These are phyloP conservation scores for Paradoxurus hermaphroditus DNA, from an alignment of 2,113 vertebrate genomes.

Conservation along the genomic window DNA sequence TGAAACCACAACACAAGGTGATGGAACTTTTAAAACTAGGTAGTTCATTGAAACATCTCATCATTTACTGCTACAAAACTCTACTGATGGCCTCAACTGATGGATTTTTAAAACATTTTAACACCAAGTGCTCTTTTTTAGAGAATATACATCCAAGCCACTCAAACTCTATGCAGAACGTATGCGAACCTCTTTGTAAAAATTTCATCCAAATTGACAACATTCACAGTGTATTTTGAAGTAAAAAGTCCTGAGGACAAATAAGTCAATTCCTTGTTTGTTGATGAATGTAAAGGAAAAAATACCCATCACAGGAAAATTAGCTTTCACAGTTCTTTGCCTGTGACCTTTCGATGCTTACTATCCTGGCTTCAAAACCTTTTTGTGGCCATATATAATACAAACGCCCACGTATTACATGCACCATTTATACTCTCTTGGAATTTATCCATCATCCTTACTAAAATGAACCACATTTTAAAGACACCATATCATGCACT, in stretches of 20 bases:
- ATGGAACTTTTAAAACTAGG: conserved; percentile 65
- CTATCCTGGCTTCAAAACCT: conserved; percentile 28
- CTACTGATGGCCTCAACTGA: conserved; percentile 4
- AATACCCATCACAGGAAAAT: conserved; percentile 73
- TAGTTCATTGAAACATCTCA: conserved; percentile 69
- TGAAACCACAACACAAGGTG: conserved; percentile 76
- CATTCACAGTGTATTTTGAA: conserved; percentile 76
- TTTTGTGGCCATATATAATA: conserved; percentile 61
- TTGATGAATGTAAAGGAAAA: conserved; percentile 69
- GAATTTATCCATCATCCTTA: conserved; percentile 58
- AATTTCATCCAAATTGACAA: conserved; percentile 74
- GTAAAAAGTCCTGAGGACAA: conserved; percentile 74
- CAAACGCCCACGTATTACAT: conserved; percentile 58
- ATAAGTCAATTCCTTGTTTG: conserved; percentile 72
- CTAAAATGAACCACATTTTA: conserved; percentile 60
- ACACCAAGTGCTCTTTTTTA: conserved; percentile 71
- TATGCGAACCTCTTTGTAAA: conserved; percentile 20
- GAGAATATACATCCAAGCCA: conserved; percentile 73
- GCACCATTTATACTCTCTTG: conserved; percentile 49
- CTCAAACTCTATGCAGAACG: conserved; percentile 65
- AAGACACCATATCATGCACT: conserved; percentile 57
- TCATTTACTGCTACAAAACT: conserved; percentile 60
- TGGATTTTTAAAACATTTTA: conserved; percentile 63
- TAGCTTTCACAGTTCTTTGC: conserved; percentile 56
- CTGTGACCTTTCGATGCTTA: neutral